Evolutionary conservation across 2,888 invertebrate genomes (phyloP), one percentile per base, ranked within the genome.

Genomic region (Nasonia oneida): DNA sequence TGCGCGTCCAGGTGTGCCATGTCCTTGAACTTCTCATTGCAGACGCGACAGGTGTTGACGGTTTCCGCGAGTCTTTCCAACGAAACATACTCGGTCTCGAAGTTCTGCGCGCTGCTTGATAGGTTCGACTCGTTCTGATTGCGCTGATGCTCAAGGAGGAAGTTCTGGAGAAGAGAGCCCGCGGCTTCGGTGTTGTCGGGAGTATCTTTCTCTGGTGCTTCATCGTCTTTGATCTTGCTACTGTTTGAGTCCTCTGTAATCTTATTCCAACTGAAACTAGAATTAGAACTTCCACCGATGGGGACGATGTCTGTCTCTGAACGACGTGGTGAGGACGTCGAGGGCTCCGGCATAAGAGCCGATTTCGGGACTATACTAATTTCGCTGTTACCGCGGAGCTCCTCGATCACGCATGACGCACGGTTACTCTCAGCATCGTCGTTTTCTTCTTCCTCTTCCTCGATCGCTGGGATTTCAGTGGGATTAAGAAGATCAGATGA

Each of bases 51-150:
- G 0, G 95, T 94, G 86, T 94, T 95, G 81, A 95, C 95, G 0
- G 95, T 95, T 1, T 93, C 94, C 0, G 95, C 95, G 88, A 95
- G 92, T 47, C 94, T 95, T 86, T 96, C 96, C 87, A 96, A 92
- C 0, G 96, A 95, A 87, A 96, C 95, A 89, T 95, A 96, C 92
- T 96, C 96, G 86, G 95, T 95, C 85, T 93, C 93, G 6, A 89
- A 89, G 0, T 90, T 80, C 4, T 90, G 91, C 18, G 89, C 81
- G 75, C 85, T 90, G 47, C 88, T 90, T 3, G 91, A 89, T 37
- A 91, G 74, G 2, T 90, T 88, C 14, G 89, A 89, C 47, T 92
- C 92, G 29, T 87, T 90, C 81, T 90, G 90, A 88, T 89, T 90
- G 14, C 90, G 89, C 33, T 91, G 90, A 33, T 93, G 92, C 15